phyloP scores from a whole-genome alignment of 2,797 vertebrate genomes.

The Hemibagrus guttatus region DNA sequence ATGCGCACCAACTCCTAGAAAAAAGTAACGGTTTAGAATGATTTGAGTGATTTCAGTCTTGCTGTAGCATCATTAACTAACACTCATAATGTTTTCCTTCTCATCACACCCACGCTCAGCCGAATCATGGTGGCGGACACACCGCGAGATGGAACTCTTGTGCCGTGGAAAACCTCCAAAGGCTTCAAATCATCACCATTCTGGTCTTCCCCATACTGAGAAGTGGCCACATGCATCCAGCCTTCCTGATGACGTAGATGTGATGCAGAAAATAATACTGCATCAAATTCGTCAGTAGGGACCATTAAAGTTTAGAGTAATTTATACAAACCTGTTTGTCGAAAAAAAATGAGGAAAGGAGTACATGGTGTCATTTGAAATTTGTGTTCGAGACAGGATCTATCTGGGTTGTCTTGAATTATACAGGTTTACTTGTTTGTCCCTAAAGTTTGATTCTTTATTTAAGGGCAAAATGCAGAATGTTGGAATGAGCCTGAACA shows the following conservation, averaged over 20 bases:
- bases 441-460: neutral
- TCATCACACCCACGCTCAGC: constrained; percentile 61
- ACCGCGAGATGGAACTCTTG: constrained; percentile 75
- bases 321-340: no score
- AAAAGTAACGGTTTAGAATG: neutral
- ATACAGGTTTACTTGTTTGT: neutral
- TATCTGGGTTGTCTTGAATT: neutral
- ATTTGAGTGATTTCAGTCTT: neutral
- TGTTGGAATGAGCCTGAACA: neutral
- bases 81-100: neutral
- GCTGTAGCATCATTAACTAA: neutral
- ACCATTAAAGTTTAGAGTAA: no score
- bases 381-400: neutral
- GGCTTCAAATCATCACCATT: constrained; percentile 33
- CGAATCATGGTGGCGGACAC: constrained; percentile 78
- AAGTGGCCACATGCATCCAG: neutral
- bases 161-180: constrained; percentile 59
- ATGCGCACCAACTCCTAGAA: neutral
- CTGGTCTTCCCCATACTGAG: constrained; percentile 23
- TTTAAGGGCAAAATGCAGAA: neutral
- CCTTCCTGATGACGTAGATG: neutral
- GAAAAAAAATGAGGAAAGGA: no score
- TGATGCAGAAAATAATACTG: no score
- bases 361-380: no score
- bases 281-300: neutral